Evolutionary conservation across 2,888 invertebrate genomes (phyloP).

Genomic region (Acanthopleura granulata): DNA sequence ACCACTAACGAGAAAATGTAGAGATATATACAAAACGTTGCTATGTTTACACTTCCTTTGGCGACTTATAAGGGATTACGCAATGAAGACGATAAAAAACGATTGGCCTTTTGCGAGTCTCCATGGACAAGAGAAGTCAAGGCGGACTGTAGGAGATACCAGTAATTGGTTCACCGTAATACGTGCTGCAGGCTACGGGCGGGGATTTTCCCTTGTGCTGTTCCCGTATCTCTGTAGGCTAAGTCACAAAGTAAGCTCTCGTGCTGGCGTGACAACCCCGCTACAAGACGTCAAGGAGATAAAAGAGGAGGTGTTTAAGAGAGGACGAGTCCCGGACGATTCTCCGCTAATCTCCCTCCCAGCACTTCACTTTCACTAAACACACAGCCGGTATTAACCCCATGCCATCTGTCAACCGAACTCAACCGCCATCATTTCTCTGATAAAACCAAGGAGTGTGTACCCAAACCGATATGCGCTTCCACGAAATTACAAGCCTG

Average conservation of each 20-base stretch:
- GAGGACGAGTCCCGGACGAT: not conserved
- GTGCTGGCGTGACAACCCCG: not conserved
- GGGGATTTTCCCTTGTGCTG: not conserved
- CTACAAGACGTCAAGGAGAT: slow-evolving; percentile 2
- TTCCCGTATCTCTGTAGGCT: not conserved
- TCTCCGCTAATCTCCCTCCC: not conserved
- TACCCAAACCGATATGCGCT: too few species aligned
- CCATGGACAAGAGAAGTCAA: too few species aligned
- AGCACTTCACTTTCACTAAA: slow-evolving; percentile 1
- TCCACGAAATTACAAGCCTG: too few species aligned
- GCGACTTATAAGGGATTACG: too few species aligned
- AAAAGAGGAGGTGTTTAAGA: slow-evolving; percentile 1
- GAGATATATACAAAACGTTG: too few species aligned
- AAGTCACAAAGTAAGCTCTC: not conserved
- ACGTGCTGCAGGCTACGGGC: not conserved
- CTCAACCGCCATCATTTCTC: not conserved
- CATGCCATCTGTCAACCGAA: slow-evolving; percentile 7
- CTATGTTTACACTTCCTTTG: too few species aligned
- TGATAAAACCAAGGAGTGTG: too few species aligned
- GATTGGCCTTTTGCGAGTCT: too few species aligned
- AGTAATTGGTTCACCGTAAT: not conserved
- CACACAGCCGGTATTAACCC: not conserved
- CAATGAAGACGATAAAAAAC: too few species aligned
- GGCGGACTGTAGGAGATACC: too few species aligned
- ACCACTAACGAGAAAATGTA: too few species aligned